These are phyloP conservation scores for Crossaster papposus DNA, from an alignment of 53 echinoderm and acorn worm genomes.

Conservation along the genomic window DNA sequence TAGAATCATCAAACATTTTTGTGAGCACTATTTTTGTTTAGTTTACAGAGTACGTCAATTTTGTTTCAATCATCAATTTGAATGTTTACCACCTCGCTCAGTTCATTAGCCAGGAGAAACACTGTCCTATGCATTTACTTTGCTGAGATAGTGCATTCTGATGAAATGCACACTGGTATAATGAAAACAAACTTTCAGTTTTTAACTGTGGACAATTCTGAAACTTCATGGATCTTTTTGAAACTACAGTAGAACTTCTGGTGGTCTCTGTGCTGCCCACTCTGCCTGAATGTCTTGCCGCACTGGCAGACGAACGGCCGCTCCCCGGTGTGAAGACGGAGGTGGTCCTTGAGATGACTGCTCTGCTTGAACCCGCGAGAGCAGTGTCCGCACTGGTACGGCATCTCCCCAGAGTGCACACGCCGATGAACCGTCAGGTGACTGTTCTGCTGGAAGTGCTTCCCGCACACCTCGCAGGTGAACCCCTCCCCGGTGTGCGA, in stretches of 20 bases:
- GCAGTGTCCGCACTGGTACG: slow-evolving; percentile 36
- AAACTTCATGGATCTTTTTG: slow-evolving; percentile 37
- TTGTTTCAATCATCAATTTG: too few relatives aligned
- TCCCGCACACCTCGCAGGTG: slow-evolving; percentile 41
- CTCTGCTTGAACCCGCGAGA: slow-evolving; percentile 47
- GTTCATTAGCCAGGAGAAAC: too few relatives aligned
- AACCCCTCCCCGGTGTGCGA: slow-evolving; percentile 41
- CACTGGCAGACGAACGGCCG: slow-evolving; percentile 32
- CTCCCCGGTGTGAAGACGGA: slow-evolving; percentile 38
- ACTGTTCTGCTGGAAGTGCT: slow-evolving; percentile 55
- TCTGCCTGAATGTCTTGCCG: slow-evolving; percentile 26
- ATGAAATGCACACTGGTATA: too few relatives aligned
- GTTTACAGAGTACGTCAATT: too few relatives aligned
- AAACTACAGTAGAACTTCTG: slow-evolving; percentile 41
- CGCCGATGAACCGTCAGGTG: slow-evolving; percentile 46
- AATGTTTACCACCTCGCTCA: too few relatives aligned
- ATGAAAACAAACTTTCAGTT: neutral
- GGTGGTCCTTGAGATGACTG: slow-evolving; percentile 25
- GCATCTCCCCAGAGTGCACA: slow-evolving; percentile 40
- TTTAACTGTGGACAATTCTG: neutral
- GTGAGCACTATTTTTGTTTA: too few relatives aligned
- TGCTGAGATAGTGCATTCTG: too few relatives aligned
- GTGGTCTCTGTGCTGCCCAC: slow-evolving; percentile 35
- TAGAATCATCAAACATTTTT: too few relatives aligned
- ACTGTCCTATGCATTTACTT: too few relatives aligned